Conservation (phyloP, 2,888 invertebrate species). For the Tanytarsus gracilentus region DNA sequence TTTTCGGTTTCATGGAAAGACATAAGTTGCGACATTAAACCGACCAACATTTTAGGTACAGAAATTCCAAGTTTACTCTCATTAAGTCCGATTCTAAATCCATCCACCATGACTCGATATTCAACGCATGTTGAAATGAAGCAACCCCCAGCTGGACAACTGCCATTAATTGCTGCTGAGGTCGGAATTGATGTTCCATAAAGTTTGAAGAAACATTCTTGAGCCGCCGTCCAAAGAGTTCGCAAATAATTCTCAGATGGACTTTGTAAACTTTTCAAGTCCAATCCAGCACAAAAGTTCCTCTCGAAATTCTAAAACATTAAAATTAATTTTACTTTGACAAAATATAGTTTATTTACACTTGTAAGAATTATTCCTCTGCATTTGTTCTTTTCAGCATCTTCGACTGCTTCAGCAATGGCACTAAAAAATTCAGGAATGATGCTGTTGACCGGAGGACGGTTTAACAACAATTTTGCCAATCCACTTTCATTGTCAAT, state of each 20-base stretch:
- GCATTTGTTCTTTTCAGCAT: slow-evolving; percentile 53
- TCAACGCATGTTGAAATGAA: slow-evolving; percentile 63
- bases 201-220: slow-evolving; percentile 66
- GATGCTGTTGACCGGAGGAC: slow-evolving; percentile 64
- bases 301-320: slow-evolving; percentile 51
- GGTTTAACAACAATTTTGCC: slow-evolving; percentile 57
- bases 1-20: slow-evolving; percentile 57
- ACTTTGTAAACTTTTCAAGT: slow-evolving; percentile 72
- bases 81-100: slow-evolving; percentile 44
- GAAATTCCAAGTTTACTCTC: slow-evolving; percentile 67
- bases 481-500: slow-evolving; percentile 52
- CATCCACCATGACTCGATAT: slow-evolving; percentile 60
- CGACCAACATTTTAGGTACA: slow-evolving; percentile 58
- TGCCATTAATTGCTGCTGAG: slow-evolving; percentile 69
- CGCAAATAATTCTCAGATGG: slow-evolving; percentile 53
- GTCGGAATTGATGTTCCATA: slow-evolving; percentile 58
- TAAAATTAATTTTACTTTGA: neutral
- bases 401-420: slow-evolving; percentile 50
- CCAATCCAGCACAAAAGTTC: slow-evolving; percentile 68
- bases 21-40: slow-evolving; percentile 48
- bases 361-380: slow-evolving; percentile 66
- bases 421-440: slow-evolving; percentile 57
- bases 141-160: slow-evolving; percentile 68
- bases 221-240: slow-evolving; percentile 60
- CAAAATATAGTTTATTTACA: slow-evolving; percentile 43